Conservation (phyloP, 23 tunicate species). For the Aplidium turbinatum region DNA sequence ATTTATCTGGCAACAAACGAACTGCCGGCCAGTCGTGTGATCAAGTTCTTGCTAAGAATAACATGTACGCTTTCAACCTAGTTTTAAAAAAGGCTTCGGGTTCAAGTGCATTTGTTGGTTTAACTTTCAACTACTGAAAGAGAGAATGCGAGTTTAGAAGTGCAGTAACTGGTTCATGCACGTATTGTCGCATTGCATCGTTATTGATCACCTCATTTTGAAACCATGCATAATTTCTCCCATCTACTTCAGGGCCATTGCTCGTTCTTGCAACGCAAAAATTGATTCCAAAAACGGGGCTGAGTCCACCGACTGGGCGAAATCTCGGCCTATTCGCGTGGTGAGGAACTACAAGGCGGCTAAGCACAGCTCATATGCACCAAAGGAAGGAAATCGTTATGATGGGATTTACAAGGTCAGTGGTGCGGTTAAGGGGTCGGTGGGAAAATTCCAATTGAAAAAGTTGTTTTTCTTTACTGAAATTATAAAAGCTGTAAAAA, state of each 20-base stretch:
- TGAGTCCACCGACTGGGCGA: conserved; percentile 76
- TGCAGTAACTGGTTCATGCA: no score
- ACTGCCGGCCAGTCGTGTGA: conserved; percentile 92
- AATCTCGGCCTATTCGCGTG: conserved; percentile 79
- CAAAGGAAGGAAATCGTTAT: conserved; percentile 87
- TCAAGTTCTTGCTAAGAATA: conserved; percentile 74
- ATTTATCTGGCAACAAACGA: conserved; percentile 83
- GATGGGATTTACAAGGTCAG: conserved; percentile 90
- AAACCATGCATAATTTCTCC: no score
- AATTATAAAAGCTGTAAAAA: no score
- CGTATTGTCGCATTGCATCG: no score
- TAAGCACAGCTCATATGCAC: conserved; percentile 81
- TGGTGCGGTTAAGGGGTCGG: no score
- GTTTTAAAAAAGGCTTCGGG: background rate
- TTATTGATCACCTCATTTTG: no score
- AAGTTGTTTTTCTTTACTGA: no score
- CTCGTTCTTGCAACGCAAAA: conserved; percentile 78
- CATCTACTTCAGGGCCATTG: conserved; percentile 57
- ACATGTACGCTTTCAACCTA: conserved; percentile 70
- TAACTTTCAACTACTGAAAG: background rate
- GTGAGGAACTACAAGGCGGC: conserved; percentile 86
- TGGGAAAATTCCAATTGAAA: no score
- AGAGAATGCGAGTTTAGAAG: no score
- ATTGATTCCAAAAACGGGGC: conserved; percentile 71
- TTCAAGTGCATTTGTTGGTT: background rate